Evolutionary conservation across 2,797 vertebrate genomes (phyloP), one percentile per base, ranked within the genome.

Genomic region (Chromobotia macracanthus): DNA sequence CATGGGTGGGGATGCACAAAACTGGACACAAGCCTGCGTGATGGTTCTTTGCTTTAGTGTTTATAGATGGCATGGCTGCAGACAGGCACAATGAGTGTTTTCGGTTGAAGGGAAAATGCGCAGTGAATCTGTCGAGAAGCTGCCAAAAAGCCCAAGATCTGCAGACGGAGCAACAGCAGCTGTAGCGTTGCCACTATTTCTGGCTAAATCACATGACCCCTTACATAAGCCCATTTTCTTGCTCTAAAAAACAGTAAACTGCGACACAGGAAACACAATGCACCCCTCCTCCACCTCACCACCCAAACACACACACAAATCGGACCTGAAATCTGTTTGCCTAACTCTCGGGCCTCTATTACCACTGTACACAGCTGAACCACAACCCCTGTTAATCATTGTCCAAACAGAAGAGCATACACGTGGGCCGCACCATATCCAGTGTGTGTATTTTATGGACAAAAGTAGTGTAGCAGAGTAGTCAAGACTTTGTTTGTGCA

Each of bases 201-300:
- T 94, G 95, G 96, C 95, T 92, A 90, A 95, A 95, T 98, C 97
- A 98, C 95, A 95, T 98, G 97, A 95, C 95, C 92, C 56, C 94
- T 98, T 98, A 98, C 95, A 97, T 98, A 98, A 98, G 95, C 95
- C 94, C 95, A 96, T 97, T 97, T 94, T 97, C 95, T 91, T 96
- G 96, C 96, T 97, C 95, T 94, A 95, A 95, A 96, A 97, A 98
- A 95, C 95, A 95, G 96, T 95, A 95, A 94, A 90, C 89, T 96
- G 95, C 95, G 94, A 97, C 95, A 96, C 95, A 96, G 95, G 95
- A 96, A 97, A 95, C 88, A 94, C 94, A 95, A 66, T 44, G 46
- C 50, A 81, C 82, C 81, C 87, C 77, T 50, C 61, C 72, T 65
- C 48, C 15, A 6, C 58, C 51, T 31, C 6, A 16, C 19, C 67